Conservation (phyloP, 1,140 invertebrate genomes). For the Diploscapter pachys region DNA sequence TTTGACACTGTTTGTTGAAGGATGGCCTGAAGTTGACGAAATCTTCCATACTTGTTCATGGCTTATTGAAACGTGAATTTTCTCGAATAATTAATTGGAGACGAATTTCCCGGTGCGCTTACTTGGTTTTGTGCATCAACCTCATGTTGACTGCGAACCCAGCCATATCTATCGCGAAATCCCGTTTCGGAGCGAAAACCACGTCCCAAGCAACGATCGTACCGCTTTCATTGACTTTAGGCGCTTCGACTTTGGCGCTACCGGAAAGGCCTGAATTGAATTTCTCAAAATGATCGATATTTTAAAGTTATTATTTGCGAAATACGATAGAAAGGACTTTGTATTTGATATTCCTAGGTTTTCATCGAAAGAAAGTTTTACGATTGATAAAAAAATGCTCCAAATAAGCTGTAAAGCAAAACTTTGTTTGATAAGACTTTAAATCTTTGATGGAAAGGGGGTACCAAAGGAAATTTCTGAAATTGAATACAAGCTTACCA, state of each 20-base stretch:
- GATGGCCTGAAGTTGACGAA: constrained; percentile 3
- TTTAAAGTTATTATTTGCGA: neutral
- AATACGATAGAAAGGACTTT: no score
- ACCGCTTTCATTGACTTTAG: constrained; percentile 25
- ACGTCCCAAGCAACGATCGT: constrained; percentile 35
- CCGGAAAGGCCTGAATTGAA: constrained; percentile 32
- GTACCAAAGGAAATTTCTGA: neutral
- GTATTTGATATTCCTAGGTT: no score
- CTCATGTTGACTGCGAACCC: constrained; percentile 38
- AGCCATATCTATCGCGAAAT: constrained; percentile 35
- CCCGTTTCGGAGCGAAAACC: constrained; percentile 15
- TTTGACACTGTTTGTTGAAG: constrained; percentile 6
- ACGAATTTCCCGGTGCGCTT: constrained; percentile 7
- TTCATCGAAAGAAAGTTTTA: no score
- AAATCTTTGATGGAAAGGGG: no score
- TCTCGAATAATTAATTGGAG: no score
- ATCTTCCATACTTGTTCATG: neutral
- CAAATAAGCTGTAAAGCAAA: no score
- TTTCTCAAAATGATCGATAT: neutral
- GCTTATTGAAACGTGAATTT: no score
- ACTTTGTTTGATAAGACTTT: no score
- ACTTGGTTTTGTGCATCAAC: constrained; percentile 22
- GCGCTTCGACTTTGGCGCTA: constrained; percentile 32
- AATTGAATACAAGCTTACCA: constrained; percentile 24
- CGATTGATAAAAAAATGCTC: no score